Evolutionary conservation across 1,140 invertebrate species (phyloP).

Genomic region (Drosophila orena): DNA sequence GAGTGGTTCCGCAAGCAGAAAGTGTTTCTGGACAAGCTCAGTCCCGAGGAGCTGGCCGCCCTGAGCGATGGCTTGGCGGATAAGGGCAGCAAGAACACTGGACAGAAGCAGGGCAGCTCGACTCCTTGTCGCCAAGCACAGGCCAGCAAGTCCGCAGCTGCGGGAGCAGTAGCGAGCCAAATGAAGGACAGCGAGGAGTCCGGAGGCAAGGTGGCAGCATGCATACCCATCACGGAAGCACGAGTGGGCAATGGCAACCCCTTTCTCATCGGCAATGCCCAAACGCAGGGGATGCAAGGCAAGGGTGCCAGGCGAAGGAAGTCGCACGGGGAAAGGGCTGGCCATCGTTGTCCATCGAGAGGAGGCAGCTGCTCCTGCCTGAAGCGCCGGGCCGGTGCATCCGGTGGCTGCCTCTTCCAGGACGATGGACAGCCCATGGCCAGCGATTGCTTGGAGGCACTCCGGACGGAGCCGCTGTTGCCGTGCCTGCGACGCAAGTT

Average conservation of each 20-base stretch:
- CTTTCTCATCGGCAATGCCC: neutral
- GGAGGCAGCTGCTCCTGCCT: conserved; percentile 32
- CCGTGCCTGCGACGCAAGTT: conserved; percentile 27
- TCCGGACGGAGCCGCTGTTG: conserved; percentile 23
- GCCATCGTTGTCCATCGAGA: no score
- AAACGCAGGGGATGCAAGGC: neutral
- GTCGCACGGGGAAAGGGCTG: neutral
- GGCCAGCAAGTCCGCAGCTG: neutral
- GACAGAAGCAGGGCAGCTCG: neutral
- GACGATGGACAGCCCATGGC: conserved; percentile 57
- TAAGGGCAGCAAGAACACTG: neutral
- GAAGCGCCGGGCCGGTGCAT: neutral
- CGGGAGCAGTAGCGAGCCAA: neutral
- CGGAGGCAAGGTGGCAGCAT: neutral
- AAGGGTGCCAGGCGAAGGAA: neutral
- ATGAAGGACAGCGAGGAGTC: neutral
- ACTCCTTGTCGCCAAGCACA: neutral
- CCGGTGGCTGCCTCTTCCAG: conserved; percentile 31
- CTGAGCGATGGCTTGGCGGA: neutral
- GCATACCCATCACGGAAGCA: neutral
- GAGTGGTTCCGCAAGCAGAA: conserved; percentile 75
- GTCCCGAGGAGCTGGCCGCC: conserved; percentile 9
- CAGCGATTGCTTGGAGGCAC: conserved; percentile 23
- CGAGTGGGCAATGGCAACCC: conserved; percentile 10
- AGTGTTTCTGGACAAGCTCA: conserved; percentile 44